Conservation (phyloP, 2,797 vertebrate species). For the Lerista edwardsae region DNA sequence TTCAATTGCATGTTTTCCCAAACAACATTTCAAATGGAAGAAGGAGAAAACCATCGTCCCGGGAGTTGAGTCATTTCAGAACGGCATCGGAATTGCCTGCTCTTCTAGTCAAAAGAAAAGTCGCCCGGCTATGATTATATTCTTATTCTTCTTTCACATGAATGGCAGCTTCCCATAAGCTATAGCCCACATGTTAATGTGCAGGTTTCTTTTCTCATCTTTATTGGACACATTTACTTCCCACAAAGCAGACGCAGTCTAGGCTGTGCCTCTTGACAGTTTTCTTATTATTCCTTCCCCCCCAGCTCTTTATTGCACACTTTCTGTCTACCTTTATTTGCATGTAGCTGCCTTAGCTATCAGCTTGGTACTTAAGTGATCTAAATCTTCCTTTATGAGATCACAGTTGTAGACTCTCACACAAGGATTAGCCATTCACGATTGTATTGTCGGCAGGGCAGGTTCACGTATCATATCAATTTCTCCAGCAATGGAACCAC, state of each 20-base stretch:
- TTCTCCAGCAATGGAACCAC: slow-evolving; percentile 39
- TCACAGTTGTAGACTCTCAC: slow-evolving; percentile 28
- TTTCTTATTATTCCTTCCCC: slow-evolving; percentile 4
- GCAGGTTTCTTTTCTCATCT: neutral
- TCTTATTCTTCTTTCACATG: neutral
- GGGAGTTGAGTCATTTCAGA: neutral
- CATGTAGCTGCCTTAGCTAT: slow-evolving; percentile 27
- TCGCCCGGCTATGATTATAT: neutral
- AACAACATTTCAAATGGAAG: neutral
- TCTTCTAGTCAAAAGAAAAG: neutral
- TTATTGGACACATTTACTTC: slow-evolving; percentile 15
- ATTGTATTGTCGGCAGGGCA: neutral
- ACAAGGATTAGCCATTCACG: slow-evolving; percentile 30
- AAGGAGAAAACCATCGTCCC: neutral
- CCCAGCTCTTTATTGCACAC: slow-evolving; percentile 28
- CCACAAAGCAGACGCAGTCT: neutral
- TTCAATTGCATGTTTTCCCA: slow-evolving; percentile 19
- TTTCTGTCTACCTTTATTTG: slow-evolving; percentile 39
- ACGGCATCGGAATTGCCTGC: neutral
- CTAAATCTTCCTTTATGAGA: slow-evolving; percentile 26
- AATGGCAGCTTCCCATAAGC: neutral
- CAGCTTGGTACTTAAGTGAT: slow-evolving; percentile 30
- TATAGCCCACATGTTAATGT: neutral
- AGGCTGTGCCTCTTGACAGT: neutral
- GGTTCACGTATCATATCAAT: slow-evolving; percentile 24